A percentile compares a stretch with the other conserved stretches of the same genome.
Conservation (phyloP, 2,113 vertebrate genomes). For the Phrynocephalus versicolor region DNA sequence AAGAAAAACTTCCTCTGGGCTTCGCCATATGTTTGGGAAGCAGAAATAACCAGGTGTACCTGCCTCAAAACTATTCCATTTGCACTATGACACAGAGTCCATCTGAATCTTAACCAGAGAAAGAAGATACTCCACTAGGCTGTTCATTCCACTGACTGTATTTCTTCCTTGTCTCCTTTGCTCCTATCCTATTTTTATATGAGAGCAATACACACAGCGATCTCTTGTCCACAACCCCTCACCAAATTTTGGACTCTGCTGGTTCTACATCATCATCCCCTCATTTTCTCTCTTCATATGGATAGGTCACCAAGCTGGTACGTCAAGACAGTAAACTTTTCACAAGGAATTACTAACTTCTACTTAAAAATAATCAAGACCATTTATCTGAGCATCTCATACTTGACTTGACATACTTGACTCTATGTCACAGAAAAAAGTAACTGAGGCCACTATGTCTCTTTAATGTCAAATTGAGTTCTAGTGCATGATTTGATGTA, state of each 20-base stretch:
- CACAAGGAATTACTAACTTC: neutral
- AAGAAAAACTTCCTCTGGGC: neutral
- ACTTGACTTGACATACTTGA: neutral
- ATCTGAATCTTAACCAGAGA: neutral
- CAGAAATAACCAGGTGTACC: neutral
- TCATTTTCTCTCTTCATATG: too few species aligned
- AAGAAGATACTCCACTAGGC: neutral
- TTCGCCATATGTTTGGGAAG: too few species aligned
- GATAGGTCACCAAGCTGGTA: neutral
- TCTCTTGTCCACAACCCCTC: too few species aligned
- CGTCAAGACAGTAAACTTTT: neutral
- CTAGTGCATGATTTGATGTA: neutral
- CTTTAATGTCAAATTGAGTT: neutral
- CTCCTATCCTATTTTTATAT: neutral
- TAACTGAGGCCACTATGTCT: neutral
- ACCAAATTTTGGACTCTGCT: too few species aligned
- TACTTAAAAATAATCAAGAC: neutral
- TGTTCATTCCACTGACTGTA: neutral
- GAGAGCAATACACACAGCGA: neutral
- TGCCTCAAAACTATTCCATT: neutral
- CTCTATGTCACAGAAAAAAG: neutral
- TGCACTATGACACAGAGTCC: neutral
- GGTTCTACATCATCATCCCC: too few species aligned
- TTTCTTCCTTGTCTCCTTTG: neutral
- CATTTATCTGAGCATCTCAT: neutral